These are phyloP conservation scores for Coracopsis vasa DNA, from an alignment of 2,113 vertebrate species.

Conservation along the genomic window DNA sequence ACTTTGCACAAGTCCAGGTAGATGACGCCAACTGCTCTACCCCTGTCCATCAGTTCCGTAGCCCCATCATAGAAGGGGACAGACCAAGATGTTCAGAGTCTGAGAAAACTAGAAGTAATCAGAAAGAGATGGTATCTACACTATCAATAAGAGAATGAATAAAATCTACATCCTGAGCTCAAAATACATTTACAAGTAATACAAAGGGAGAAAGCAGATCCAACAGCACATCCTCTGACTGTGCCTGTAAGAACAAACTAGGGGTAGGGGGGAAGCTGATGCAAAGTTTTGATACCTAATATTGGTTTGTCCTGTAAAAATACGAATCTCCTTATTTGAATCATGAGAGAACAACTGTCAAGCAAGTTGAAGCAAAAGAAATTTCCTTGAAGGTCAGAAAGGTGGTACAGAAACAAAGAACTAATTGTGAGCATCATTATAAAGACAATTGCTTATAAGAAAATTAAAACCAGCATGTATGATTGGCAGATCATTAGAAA, in stretches of 20 bases:
- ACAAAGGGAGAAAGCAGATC: neutral
- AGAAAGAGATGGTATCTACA: neutral
- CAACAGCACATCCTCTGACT: neutral
- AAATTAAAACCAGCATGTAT: neutral
- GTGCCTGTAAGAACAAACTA: neutral
- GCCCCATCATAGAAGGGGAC: too few relatives aligned
- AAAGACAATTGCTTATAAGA: neutral
- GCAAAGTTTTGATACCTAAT: neutral
- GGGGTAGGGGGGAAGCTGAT: fast-evolving
- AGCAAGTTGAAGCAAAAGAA: neutral
- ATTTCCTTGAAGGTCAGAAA: neutral
- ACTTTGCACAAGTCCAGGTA: too few relatives aligned
- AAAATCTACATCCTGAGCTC: neutral
- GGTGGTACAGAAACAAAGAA: neutral
- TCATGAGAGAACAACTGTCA: neutral
- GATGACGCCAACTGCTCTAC: too few relatives aligned
- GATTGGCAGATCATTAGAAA: constrained; percentile 6
- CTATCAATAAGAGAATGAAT: neutral
- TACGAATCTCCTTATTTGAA: neutral
- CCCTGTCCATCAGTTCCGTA: too few relatives aligned
- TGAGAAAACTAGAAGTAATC: neutral
- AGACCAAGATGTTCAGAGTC: neutral
- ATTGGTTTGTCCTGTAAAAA: neutral
- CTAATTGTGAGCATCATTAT: neutral
- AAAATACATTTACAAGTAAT: neutral